These are phyloP conservation scores for Probosciger aterrimus DNA, from an alignment of 2,113 vertebrate genomes.

Conservation along the genomic window DNA sequence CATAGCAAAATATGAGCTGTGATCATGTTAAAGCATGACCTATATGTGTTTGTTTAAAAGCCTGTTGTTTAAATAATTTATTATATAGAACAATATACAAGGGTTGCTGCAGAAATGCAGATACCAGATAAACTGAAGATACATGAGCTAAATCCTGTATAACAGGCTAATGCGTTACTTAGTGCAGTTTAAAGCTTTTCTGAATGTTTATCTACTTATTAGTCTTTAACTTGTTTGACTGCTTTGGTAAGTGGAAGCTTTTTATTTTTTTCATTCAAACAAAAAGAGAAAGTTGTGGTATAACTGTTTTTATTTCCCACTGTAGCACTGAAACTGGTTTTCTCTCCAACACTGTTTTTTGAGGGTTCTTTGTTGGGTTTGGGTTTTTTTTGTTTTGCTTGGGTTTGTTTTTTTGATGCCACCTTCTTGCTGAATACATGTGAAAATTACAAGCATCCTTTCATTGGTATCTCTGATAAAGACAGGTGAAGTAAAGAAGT, in stretches of 20 bases:
- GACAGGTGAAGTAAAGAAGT: not conserved
- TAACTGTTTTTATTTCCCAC: not conserved
- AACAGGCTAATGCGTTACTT: not conserved
- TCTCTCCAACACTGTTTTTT: not conserved
- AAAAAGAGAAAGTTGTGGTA: not conserved
- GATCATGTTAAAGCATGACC: not conserved
- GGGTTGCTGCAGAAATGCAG: not conserved
- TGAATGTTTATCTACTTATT: not conserved
- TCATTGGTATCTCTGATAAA: not conserved
- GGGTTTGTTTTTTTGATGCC: not conserved
- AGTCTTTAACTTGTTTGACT: not conserved
- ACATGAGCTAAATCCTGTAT: not conserved
- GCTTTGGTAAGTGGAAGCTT: not conserved
- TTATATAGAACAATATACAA: not conserved
- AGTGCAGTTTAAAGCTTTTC: not conserved
- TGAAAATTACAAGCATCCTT: not conserved
- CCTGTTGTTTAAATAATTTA: not conserved
- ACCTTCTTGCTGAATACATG: not conserved
- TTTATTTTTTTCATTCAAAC: not conserved
- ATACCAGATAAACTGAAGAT: not conserved
- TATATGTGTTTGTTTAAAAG: not conserved
- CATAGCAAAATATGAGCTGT: not conserved
- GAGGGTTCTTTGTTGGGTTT: not conserved
- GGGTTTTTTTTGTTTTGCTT: not conserved
- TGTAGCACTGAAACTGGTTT: slow-evolving; percentile 15